Evolutionary conservation across 92 coral and sea anemone genomes (phyloP).

Genomic region (Virgularia gustaviana): DNA sequence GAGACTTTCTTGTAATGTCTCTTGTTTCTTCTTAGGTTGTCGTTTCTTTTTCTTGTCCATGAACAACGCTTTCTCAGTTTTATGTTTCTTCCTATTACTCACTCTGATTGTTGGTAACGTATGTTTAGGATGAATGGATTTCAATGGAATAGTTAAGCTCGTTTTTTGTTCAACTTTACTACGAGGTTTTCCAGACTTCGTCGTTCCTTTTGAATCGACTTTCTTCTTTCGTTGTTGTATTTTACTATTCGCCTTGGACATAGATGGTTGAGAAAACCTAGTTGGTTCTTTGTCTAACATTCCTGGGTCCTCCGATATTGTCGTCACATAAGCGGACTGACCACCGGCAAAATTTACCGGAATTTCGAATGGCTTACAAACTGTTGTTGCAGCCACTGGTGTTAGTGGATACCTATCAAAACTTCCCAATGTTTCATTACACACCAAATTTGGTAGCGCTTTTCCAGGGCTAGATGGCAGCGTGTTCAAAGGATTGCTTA

Average conservation of each 20-base stretch:
- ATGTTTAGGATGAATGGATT: background rate
- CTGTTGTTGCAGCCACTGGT: constrained; percentile 2
- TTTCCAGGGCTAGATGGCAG: background rate
- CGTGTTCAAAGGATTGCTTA: background rate
- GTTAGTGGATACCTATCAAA: background rate
- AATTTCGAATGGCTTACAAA: constrained; percentile 18
- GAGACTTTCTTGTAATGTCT: background rate
- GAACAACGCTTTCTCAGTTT: constrained; percentile 23
- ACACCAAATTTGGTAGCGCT: background rate
- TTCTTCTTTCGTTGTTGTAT: background rate
- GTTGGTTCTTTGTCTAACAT: background rate
- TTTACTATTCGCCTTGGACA: background rate
- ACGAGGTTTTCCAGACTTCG: background rate
- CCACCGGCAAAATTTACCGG: constrained; percentile 23
- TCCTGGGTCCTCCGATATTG: constrained; percentile 9
- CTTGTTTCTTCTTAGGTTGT: background rate
- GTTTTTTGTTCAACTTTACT: background rate
- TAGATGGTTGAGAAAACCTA: constrained; percentile 15
- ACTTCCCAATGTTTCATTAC: background rate
- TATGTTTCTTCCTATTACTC: constrained; percentile 31
- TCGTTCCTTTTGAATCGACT: background rate
- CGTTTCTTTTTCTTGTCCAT: constrained; percentile 17
- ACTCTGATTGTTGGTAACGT: constrained; percentile 1
- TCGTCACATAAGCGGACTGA: constrained; percentile 22
- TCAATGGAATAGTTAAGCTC: background rate